Evolutionary conservation across 2,797 vertebrate species (phyloP).

Genomic region (Muscicapa comitata): DNA sequence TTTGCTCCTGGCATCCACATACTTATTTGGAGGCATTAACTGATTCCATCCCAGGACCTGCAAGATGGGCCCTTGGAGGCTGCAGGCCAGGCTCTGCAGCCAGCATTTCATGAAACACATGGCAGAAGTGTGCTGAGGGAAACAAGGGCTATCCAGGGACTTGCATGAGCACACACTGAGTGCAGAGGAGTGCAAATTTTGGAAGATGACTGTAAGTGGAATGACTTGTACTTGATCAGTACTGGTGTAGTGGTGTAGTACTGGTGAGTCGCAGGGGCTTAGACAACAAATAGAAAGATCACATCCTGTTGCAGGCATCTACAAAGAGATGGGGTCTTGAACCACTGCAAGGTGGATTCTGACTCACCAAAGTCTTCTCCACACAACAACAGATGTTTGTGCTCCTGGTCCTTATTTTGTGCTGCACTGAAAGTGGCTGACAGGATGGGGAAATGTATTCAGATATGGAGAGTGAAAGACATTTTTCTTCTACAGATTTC

Average conservation of each 20-base stretch:
- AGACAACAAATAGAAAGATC: background rate
- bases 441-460: background rate
- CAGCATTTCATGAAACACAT: background rate
- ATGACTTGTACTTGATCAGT: background rate
- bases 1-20: background rate
- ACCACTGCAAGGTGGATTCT: background rate
- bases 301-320: background rate
- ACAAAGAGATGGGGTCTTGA: background rate
- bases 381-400: background rate
- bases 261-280: background rate
- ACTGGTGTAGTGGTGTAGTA: background rate
- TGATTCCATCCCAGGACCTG: background rate
- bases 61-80: background rate
- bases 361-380: background rate
- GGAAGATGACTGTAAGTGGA: background rate
- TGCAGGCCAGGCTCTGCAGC: background rate
- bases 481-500: background rate
- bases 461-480: background rate
- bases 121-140: background rate
- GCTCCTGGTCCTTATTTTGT: background rate
- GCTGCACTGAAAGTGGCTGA: background rate
- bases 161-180: fast-evolving
- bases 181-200: background rate
- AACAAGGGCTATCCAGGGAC: background rate
- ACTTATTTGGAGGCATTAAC: background rate